Percentiles rank a stretch among this genome's conserved stretches.
phyloP scores from a whole-genome alignment of 2,113 vertebrate genomes.

The Candoia aspera region DNA sequence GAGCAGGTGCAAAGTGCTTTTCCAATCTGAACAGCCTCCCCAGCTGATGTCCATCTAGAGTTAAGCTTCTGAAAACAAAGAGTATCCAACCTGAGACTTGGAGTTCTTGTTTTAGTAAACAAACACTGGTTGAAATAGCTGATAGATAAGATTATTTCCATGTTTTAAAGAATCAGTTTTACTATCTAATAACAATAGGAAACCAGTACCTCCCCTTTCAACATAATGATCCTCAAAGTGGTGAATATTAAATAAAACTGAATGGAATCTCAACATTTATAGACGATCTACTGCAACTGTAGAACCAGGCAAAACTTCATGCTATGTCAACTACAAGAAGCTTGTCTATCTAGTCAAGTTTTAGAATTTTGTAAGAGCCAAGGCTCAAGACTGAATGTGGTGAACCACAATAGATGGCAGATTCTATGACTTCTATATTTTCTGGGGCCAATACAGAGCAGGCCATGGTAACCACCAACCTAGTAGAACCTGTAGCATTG shows the following conservation, averaged over 20 bases:
- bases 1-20: background rate
- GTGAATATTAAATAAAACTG: background rate
- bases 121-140: background rate
- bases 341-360: background rate
- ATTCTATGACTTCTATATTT: background rate
- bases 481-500: background rate
- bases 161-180: background rate
- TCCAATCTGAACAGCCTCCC: background rate
- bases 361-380: background rate
- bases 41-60: background rate
- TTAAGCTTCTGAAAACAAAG: background rate
- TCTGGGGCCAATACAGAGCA: background rate
- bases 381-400: background rate
- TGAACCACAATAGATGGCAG: background rate
- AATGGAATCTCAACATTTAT: background rate
- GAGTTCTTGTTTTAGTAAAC: background rate
- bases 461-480: background rate
- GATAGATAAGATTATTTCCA: background rate
- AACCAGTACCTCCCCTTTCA: background rate
- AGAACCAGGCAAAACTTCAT: background rate
- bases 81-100: background rate
- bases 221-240: background rate
- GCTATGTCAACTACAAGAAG: background rate
- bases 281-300: background rate
- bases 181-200: background rate